Evolutionary conservation across 2,888 invertebrate species (phyloP), one percentile per base, ranked within the genome.

Genomic region (Noctua pronuba): DNA sequence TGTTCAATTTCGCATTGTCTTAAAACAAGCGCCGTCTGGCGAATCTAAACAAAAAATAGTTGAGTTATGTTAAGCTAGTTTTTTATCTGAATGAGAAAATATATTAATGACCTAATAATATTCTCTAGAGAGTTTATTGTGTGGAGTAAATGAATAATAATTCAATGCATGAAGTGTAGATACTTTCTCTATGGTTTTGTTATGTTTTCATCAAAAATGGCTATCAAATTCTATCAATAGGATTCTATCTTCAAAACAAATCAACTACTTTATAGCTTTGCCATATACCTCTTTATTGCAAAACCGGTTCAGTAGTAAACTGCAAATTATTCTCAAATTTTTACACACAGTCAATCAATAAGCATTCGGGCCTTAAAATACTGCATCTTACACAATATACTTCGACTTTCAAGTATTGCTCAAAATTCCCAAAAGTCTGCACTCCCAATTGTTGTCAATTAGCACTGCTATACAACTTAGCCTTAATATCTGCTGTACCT

Each of bases 1-100:
- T 81, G 81, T 81, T 77, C 60, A 58, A 10, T 62, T 8, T 68
- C 16, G 67, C 83, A 81, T 81, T 81, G 83, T 81, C 78, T 83
- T 81, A 64, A 62, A 83, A 72, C 71, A 77, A 78, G 55, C 71
- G 52, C 67, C 60, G 78, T 81, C 80, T 83, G 35, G 62, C 60
- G 69, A 66, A 83, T 73, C 55, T 13, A 73, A 72, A 81, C 35
- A 83, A 83, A 82, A 82, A 82, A 46, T 24, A 2, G 41, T 82
- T 55, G 73, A 78, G 73, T 41, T 10, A 71, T 77, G 58, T 60
- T 66, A n/a, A 10, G n/a, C n/a, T 68, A 67, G n/a, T 44, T 24
- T 58, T 75, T 76, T 68, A 71, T 64, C 21, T 58, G 31, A 55
- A 79, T 24, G 24, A 68, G 64, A 69, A 60, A 46, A 52, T 21